Evolutionary conservation across 1,140 invertebrate species (phyloP).

Genomic region (Drosophila lacertosa): DNA sequence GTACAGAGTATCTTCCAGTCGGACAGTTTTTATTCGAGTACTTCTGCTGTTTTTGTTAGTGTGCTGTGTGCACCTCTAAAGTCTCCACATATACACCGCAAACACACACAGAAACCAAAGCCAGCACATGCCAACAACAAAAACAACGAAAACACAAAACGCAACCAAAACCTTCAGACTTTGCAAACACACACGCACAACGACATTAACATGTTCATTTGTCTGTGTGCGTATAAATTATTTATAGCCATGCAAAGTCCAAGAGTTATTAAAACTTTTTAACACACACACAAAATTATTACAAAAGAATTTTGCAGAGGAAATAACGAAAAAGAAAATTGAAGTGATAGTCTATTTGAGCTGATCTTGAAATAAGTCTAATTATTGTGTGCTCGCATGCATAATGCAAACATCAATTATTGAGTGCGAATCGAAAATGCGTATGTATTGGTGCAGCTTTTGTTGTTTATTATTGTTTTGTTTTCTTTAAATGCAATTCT

Average conservation of each 20-base stretch:
- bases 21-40: too few relatives aligned
- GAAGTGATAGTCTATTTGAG: too few relatives aligned
- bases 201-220: constrained; percentile 18
- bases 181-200: constrained; percentile 37
- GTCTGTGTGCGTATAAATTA: constrained; percentile 20
- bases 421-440: constrained; percentile 10
- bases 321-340: background rate
- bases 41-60: too few relatives aligned
- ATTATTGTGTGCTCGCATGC: too few relatives aligned
- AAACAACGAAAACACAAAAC: constrained; percentile 44
- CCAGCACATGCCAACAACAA: constrained; percentile 50
- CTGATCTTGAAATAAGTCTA: constrained; percentile 23
- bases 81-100: constrained; percentile 7
- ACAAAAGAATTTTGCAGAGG: background rate
- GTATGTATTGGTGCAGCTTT: constrained; percentile 13
- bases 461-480: too few relatives aligned
- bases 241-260: constrained; percentile 41
- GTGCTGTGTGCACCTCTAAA: constrained; percentile 31
- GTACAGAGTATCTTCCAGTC: too few relatives aligned
- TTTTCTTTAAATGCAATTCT: constrained; percentile 16
- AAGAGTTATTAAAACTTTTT: constrained; percentile 36
- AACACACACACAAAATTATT: constrained; percentile 6
- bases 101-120: constrained; percentile 16
- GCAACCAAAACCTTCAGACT: constrained; percentile 67
- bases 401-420: background rate